phyloP scores from a whole-genome alignment of 2,113 vertebrate species.

The Protobothrops flavoviridis region DNA sequence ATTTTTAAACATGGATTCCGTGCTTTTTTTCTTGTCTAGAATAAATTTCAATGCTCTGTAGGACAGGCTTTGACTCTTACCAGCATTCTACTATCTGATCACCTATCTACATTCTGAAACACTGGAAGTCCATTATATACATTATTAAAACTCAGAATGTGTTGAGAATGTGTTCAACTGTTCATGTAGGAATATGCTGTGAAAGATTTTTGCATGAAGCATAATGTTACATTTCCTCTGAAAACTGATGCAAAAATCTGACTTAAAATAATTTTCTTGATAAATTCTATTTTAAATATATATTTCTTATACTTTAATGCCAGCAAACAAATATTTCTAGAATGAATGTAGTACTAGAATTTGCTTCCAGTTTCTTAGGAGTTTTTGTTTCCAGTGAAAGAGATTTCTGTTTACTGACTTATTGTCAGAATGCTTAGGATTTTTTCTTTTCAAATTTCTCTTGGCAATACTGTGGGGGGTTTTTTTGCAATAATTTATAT shows the following conservation, averaged over 20 bases:
- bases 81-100: background rate
- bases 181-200: slow-evolving; percentile 20
- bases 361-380: background rate
- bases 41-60: background rate
- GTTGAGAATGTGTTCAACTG: background rate
- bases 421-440: background rate
- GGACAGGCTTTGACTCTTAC: background rate
- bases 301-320: slow-evolving; percentile 16
- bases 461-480: background rate
- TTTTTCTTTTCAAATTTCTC: background rate
- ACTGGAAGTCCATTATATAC: background rate
- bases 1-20: background rate
- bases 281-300: slow-evolving; percentile 30
- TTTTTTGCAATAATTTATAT: background rate
- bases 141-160: background rate
- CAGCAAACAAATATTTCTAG: background rate
- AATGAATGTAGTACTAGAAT: background rate
- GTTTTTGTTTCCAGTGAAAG: background rate
- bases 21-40: background rate
- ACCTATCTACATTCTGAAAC: background rate
- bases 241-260: slow-evolving; percentile 40
- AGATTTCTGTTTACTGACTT: background rate
- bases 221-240: slow-evolving; percentile 20
- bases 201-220: slow-evolving; percentile 16
- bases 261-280: slow-evolving; percentile 29